Evolutionary conservation across 2,797 vertebrate genomes (phyloP).

Genomic region (Sebastolobus alascanus): DNA sequence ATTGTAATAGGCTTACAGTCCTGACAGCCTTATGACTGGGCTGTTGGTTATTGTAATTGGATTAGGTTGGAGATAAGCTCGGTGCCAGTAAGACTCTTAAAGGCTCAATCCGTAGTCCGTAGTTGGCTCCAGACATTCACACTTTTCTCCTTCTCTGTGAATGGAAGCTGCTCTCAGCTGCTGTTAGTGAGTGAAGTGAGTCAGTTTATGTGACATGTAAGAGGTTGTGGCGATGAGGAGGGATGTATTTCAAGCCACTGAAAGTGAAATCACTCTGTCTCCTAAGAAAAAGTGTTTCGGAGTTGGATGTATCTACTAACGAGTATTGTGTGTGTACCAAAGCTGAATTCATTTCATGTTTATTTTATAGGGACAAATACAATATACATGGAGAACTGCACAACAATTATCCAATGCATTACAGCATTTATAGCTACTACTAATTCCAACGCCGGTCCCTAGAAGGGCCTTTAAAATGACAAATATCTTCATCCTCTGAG

Average conservation of each 20-base stretch:
- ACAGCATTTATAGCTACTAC: background rate
- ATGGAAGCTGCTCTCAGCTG: background rate
- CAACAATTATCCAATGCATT: background rate
- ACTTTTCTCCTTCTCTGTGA: background rate
- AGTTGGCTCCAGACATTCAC: slow-evolving; percentile 23
- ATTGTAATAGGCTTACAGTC: slow-evolving; percentile 75
- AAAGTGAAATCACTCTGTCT: background rate
- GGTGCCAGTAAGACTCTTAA: slow-evolving; percentile 73
- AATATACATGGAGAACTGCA: background rate
- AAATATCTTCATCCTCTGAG: background rate
- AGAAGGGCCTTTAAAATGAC: background rate
- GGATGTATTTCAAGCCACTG: background rate
- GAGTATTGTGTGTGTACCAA: background rate
- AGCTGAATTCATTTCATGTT: background rate
- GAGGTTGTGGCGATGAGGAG: background rate
- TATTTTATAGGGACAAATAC: background rate
- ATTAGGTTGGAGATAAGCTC: slow-evolving; percentile 75
- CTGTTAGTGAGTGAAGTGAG: background rate
- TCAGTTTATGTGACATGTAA: background rate
- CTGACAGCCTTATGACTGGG: slow-evolving; percentile 73
- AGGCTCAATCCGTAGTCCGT: slow-evolving; percentile 59
- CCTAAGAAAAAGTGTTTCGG: background rate
- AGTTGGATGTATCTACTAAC: no score
- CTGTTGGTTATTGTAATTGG: slow-evolving; percentile 76
- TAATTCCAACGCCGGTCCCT: no score